These are phyloP conservation scores for Leistus spinibarbis DNA, from an alignment of 2,888 invertebrate genomes.

Conservation along the genomic window DNA sequence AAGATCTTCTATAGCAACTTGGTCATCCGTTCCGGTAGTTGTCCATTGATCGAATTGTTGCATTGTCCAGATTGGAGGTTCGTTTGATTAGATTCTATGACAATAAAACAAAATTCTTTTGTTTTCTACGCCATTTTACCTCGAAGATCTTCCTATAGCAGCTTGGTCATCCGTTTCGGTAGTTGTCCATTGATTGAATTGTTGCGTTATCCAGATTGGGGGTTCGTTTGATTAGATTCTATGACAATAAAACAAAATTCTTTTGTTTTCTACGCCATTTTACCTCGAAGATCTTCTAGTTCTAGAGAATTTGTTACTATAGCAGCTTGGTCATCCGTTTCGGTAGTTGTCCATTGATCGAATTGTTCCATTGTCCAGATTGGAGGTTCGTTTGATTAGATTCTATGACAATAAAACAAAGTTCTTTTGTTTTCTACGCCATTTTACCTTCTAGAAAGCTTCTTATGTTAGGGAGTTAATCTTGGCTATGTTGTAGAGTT, in stretches of 20 bases:
- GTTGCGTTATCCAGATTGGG: too few species aligned
- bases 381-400: background rate
- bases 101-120: background rate
- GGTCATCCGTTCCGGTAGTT: too few species aligned
- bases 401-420: constrained; percentile 4
- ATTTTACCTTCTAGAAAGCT: background rate
- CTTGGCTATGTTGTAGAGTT: background rate
- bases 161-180: background rate
- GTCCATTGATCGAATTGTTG: background rate
- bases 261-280: background rate
- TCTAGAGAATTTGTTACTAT: too few species aligned
- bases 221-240: background rate
- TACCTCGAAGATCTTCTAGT: background rate
- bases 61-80: too few species aligned
- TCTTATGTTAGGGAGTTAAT: background rate
- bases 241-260: background rate
- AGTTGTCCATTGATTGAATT: background rate
- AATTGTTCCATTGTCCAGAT: too few species aligned
- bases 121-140: background rate
- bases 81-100: background rate
- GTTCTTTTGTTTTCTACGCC: background rate
- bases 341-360: background rate
- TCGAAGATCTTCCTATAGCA: background rate
- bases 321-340: background rate
- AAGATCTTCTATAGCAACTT: background rate